phyloP scores from a whole-genome alignment of 1,140 invertebrate genomes.

The Zaprionus ghesquierei region DNA sequence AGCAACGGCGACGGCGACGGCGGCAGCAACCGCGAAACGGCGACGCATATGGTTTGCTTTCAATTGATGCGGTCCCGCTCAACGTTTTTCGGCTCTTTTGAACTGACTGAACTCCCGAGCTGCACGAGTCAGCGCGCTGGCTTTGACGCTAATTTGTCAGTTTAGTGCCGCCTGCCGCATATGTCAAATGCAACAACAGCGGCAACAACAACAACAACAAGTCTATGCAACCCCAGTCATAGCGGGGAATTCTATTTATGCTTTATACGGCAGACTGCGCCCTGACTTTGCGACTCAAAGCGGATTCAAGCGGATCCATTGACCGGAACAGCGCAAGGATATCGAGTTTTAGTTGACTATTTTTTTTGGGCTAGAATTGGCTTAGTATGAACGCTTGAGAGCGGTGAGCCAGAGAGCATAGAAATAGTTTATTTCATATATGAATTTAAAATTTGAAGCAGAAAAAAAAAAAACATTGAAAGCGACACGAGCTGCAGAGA shows the following conservation, averaged over 20 bases:
- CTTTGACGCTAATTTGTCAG: constrained; percentile 65
- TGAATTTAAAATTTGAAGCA: background rate
- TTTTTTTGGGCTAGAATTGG: background rate
- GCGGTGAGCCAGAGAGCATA: background rate
- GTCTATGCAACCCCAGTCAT: background rate
- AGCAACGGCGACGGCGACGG: constrained; percentile 23
- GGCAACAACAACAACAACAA: background rate
- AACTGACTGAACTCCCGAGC: constrained; percentile 12
- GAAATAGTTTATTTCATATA: background rate
- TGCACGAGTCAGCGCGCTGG: constrained; percentile 46
- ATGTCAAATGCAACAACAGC: constrained; percentile 48
- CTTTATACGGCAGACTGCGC: background rate
- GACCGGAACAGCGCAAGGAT: background rate
- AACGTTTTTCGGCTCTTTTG: constrained; percentile 31
- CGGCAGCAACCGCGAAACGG: constrained; percentile 35
- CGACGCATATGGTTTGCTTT: constrained; percentile 62
- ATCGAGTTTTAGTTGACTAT: background rate
- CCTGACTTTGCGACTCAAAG: background rate
- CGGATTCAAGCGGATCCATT: background rate
- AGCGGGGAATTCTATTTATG: background rate
- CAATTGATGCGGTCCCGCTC: constrained; percentile 57
- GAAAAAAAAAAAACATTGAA: too few relatives aligned
- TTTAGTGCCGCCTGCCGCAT: constrained; percentile 34
- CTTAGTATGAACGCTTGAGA: background rate
- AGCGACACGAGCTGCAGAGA: too few relatives aligned